Evolutionary conservation across 1,140 invertebrate genomes (phyloP).

Genomic region (Galleria mellonella): DNA sequence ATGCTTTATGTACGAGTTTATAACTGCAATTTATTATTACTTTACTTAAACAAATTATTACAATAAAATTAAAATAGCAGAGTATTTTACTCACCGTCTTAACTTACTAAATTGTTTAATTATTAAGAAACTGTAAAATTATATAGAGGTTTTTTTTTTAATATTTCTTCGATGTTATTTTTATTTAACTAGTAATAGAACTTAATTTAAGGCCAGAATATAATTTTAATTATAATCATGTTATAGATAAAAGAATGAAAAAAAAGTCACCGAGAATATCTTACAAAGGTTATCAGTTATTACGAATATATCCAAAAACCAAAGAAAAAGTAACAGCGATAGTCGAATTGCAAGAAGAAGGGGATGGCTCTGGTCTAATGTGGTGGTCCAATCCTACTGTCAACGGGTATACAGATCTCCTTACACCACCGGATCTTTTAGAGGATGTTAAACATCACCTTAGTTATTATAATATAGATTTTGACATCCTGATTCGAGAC

Average conservation of each 20-base stretch:
- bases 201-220: too few relatives aligned
- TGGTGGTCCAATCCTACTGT: conserved; percentile 68
- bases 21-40: too few relatives aligned
- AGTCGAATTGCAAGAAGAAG: conserved; percentile 63
- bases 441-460: conserved; percentile 79
- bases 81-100: too few relatives aligned
- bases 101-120: too few relatives aligned
- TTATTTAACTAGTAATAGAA: too few relatives aligned
- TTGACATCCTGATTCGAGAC: conserved; percentile 82
- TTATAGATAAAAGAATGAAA: conserved; percentile 40
- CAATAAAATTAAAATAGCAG: too few relatives aligned
- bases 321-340: conserved; percentile 58
- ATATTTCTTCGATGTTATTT: too few relatives aligned
- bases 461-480: conserved; percentile 77
- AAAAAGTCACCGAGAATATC: conserved; percentile 61
- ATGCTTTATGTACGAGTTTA: too few relatives aligned
- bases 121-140: too few relatives aligned
- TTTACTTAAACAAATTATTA: too few relatives aligned
- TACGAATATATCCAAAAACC: conserved; percentile 53
- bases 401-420: conserved; percentile 81
- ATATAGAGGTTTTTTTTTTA: too few relatives aligned
- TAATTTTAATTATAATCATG: not conserved
- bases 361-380: conserved; percentile 65
- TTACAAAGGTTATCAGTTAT: conserved; percentile 67
- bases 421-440: conserved; percentile 80